Percentiles rank a stretch among this genome's conserved stretches.
Conservation (phyloP, 2,113 vertebrate genomes). For the Salvator merianae region DNA sequence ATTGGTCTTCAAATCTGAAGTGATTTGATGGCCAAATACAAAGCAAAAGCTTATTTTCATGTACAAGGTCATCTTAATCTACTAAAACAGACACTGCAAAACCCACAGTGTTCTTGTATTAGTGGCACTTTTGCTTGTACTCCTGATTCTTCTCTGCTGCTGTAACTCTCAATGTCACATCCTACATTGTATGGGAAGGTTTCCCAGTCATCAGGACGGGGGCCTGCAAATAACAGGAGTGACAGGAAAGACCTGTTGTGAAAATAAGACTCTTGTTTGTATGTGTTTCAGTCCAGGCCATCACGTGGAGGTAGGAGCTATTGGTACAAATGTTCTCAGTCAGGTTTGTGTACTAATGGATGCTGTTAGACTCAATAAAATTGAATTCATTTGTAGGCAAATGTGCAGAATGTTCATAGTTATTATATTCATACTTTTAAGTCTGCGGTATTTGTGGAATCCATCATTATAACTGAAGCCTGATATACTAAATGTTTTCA, state of each 20-base stretch:
- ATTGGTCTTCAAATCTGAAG: constrained; percentile 31
- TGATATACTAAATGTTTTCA: constrained; percentile 16
- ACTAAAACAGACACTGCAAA: neutral
- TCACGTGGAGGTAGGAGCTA: neutral
- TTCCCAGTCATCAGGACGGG: neutral
- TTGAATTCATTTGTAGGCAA: neutral
- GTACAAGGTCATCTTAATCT: neutral
- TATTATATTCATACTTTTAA: neutral
- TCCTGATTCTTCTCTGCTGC: neutral
- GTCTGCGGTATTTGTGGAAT: neutral
- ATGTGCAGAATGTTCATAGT: neutral
- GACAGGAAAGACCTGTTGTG: neutral
- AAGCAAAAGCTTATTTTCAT: neutral
- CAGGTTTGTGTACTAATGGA: neutral
- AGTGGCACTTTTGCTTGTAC: neutral
- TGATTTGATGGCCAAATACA: neutral
- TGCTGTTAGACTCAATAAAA: neutral
- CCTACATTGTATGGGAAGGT: neutral
- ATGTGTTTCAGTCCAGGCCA: neutral
- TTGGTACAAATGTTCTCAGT: neutral
- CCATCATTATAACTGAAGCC: neutral
- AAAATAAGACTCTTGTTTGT: neutral
- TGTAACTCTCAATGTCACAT: neutral
- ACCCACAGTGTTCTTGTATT: neutral
- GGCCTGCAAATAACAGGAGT: neutral